phyloP scores from a whole-genome alignment of 2,797 vertebrate genomes.

The Cetoscarus ocellatus region DNA sequence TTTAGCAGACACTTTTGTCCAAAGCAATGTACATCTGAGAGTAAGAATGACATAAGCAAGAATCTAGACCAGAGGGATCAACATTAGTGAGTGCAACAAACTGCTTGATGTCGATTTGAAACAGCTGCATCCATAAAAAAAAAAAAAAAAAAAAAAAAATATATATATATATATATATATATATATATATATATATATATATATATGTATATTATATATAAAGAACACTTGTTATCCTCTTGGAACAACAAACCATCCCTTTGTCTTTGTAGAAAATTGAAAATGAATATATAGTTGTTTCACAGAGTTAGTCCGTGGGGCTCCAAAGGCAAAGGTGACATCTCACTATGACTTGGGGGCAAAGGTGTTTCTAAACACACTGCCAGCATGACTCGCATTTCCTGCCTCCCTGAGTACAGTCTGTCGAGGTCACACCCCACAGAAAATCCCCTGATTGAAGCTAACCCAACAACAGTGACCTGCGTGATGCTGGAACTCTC shows the following conservation, averaged over 20 bases:
- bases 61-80: too few relatives aligned
- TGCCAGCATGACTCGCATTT: slow-evolving; percentile 73
- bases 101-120: too few relatives aligned
- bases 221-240: neutral
- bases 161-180: too few relatives aligned
- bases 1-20: too few relatives aligned
- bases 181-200: too few relatives aligned
- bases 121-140: too few relatives aligned
- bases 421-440: slow-evolving; percentile 64
- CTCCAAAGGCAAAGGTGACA: slow-evolving; percentile 66
- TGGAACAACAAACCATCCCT: slow-evolving; percentile 12
- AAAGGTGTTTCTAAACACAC: slow-evolving; percentile 68
- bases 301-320: slow-evolving; percentile 43
- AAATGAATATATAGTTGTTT: slow-evolving; percentile 25
- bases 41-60: too few relatives aligned
- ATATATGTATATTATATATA: too few relatives aligned
- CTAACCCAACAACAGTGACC: slow-evolving; percentile 57
- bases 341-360: slow-evolving; percentile 62
- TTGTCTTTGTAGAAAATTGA: slow-evolving; percentile 10
- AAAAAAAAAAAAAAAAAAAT: too few relatives aligned
- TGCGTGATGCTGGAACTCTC: slow-evolving; percentile 45
- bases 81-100: too few relatives aligned
- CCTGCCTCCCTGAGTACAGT: slow-evolving; percentile 67
- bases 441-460: slow-evolving; percentile 47
- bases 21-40: too few relatives aligned